Evolutionary conservation across 2,113 vertebrate genomes (phyloP), one percentile per base, ranked within the genome.

Genomic region (Tupaia tana): DNA sequence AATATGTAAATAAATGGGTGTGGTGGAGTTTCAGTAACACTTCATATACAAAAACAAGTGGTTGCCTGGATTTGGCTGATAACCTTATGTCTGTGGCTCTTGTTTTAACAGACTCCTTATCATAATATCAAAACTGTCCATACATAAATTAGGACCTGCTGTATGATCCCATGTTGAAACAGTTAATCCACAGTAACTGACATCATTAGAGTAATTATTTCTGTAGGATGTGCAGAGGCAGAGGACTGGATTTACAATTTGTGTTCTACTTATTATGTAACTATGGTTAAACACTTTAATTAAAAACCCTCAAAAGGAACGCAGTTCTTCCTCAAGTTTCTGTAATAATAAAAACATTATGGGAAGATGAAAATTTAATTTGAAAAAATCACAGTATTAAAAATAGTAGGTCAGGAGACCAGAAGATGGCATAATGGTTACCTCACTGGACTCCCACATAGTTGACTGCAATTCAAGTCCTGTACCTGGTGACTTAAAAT

Each of bases 361-460:
- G 43, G 9, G 43, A 19, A 71, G 78, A 86, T 82, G 15, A 83
- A 95, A 95, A 27, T 7, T 73, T 80, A 83, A 54, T 93, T 64
- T 34, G 19, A 93, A 69, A 13, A 84, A 84, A 84, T 59, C 88
- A 90, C 18, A 90, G 31, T 66, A 54, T 75, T 90, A 73, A 93
- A 82, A 78, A 78, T 86, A 84, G 20, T 82, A 25, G 22, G 2
- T 92, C 10, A 80, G 59, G n/a, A 43, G 43, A 43, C 43, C 6
- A 43, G 43, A 43, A 43, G 43, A 43, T 43, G 43, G 43, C 43
- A 43, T 43, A 43, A 43, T 6, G 43, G 43, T 43, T 43, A 43
- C 43, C 43, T 43, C 43, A 43, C 6, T 3, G 43, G 43, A 43
- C 43, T 43, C 4, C 43, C 43, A 43, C 43, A 43, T 43, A 43